Percentiles rank a stretch among this genome's conserved stretches.
These are phyloP conservation scores for Hesperia comma DNA, from an alignment of 2,888 invertebrate genomes.

Conservation along the genomic window DNA sequence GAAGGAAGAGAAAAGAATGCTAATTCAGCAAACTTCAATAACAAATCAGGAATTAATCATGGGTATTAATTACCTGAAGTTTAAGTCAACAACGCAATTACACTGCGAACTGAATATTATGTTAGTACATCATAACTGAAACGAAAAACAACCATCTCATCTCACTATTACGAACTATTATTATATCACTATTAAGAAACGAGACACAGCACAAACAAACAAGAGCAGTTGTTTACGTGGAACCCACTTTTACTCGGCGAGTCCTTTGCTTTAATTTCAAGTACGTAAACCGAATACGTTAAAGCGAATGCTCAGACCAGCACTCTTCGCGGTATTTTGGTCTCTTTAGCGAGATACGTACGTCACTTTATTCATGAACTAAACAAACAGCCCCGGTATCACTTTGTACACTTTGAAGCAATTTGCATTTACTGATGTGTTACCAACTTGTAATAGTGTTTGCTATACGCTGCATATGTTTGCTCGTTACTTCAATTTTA, in stretches of 20 bases:
- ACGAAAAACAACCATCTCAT: no score
- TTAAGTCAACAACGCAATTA: no score
- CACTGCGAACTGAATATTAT: background rate
- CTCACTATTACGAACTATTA: no score
- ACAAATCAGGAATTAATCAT: no score
- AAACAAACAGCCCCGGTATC: conserved; percentile 52
- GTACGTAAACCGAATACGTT: conserved; percentile 49
- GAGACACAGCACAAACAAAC: background rate
- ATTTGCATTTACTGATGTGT: conserved; percentile 61
- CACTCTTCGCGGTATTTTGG: conserved; percentile 47
- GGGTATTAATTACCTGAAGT: no score
- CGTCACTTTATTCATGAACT: conserved; percentile 42
- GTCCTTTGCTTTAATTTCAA: conserved; percentile 49
- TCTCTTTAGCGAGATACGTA: conserved; percentile 51
- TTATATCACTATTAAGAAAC: background rate
- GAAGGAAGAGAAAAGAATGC: no score
- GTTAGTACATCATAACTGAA: background rate
- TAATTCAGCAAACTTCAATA: no score
- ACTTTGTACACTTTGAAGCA: conserved; percentile 53
- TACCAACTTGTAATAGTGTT: conserved; percentile 44
- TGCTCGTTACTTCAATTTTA: conserved; percentile 1
- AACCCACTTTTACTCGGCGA: conserved; percentile 28
- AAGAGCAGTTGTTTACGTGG: conserved; percentile 18
- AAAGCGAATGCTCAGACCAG: conserved; percentile 47
- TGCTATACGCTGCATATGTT: conserved; percentile 26